Evolutionary conservation across 2,888 invertebrate genomes (phyloP), one percentile per base, ranked within the genome.

Genomic region (Tachina lurida): DNA sequence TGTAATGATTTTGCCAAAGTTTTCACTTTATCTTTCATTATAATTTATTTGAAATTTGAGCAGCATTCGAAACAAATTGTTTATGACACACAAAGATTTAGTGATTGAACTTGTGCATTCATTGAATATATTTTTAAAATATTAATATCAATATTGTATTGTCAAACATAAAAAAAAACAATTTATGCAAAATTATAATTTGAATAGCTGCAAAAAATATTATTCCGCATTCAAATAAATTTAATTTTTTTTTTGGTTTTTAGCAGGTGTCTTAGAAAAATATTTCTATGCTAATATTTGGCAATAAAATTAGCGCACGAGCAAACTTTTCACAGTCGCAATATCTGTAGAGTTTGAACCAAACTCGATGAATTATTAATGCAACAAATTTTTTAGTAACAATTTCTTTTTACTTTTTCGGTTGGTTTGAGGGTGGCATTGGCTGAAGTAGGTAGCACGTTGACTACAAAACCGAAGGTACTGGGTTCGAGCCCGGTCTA

Each of bases 1-100:
- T 74, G 49, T 56, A 84, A 73, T 84, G 41, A 68, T 54, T 78
- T 74, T 77, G 17, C 41, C 45, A 12, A 60, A 60, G n/a, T 63
- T 75, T 63, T 63, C 63, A 54, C 47, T 52, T 52, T 4, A 43
- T 9, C 45, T n/a, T 45, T 52, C 41, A 17, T 49, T 60, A 8
- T 19, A 52, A 65, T 17, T 54, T 22, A 41, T 52, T 60, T 60
- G 9, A 39, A 19, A 70, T 41, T 10, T 43, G 54, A 54, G 47
- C 22, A 56, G n/a, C 31, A 31, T 52, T 62, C n/a, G 19, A 74
- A 63, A 52, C 15, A 41, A 67, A 65, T 76, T 56, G 49, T 76
- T 76, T 31, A 39, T 56, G 76, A 47, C 56, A 67, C 31, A 47
- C 39, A 19, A 58, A 47, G 45, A 54, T 47, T 45, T 43, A 22